Evolutionary conservation across 2,888 invertebrate species (phyloP).

Genomic region (Diloba caeruleocephala): DNA sequence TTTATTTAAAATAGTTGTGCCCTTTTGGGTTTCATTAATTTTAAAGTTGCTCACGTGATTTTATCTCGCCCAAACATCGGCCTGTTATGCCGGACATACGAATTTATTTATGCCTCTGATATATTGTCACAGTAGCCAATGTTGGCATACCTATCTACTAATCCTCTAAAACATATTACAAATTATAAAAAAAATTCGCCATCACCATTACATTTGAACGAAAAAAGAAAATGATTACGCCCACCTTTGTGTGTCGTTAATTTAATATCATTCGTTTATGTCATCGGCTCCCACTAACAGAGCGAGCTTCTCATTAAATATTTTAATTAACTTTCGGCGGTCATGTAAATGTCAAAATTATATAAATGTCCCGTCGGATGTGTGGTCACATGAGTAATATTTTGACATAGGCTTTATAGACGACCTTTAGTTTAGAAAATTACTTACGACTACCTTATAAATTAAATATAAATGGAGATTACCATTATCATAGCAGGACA

Average conservation of each 20-base stretch:
- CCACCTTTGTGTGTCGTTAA: conserved; percentile 80
- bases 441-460: conserved; percentile 32
- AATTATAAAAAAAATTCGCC: conserved; percentile 21
- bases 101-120: not conserved
- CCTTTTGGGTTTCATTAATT: conserved; percentile 51
- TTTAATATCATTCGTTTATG: conserved; percentile 85
- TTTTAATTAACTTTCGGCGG: conserved; percentile 85
- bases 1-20: conserved; percentile 68
- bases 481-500: conserved; percentile 17
- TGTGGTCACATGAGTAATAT: conserved; percentile 65
- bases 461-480: conserved; percentile 38
- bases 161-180: conserved; percentile 23
- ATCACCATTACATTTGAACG: conserved; percentile 61
- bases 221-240: conserved; percentile 69
- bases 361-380: conserved; percentile 68
- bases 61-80: conserved; percentile 14
- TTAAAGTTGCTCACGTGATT: conserved; percentile 39
- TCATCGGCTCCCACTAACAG: conserved; percentile 78
- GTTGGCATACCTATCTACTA: conserved; percentile 1
- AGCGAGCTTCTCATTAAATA: conserved; percentile 83
- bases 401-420: conserved; percentile 59
- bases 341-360: conserved; percentile 77
- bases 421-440: conserved; percentile 44
- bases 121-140: conserved; percentile 33
- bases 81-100: not conserved